A percentile compares a stretch with the other conserved stretches of the same genome.
Evolutionary conservation across 2,888 invertebrate species (phyloP).

Genomic region (Tryphoninae sp.): DNA sequence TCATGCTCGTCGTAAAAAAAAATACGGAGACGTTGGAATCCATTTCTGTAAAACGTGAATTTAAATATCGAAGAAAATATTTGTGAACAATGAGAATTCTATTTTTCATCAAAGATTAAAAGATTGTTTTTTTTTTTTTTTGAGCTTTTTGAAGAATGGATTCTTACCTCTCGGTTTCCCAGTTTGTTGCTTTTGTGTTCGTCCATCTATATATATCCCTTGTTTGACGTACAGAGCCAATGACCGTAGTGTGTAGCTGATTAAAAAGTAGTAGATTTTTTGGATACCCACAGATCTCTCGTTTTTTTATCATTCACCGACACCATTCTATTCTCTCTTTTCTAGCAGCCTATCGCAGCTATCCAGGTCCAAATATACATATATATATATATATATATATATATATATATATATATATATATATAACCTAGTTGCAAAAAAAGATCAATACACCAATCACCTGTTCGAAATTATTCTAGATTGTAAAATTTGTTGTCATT

Average conservation of each 20-base stretch:
- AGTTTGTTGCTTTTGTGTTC: slow-evolving; percentile 81
- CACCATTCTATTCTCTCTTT: slow-evolving; percentile 81
- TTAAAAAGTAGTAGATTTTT: slow-evolving; percentile 75
- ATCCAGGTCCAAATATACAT: slow-evolving; percentile 80
- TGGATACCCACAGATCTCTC: slow-evolving; percentile 74
- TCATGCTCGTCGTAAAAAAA: slow-evolving; percentile 69
- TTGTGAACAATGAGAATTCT: background rate
- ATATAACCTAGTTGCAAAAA: slow-evolving; percentile 72
- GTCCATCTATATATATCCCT: slow-evolving; percentile 73
- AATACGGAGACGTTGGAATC: slow-evolving; percentile 61
- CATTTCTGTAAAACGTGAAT: background rate
- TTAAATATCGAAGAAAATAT: background rate
- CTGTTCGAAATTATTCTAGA: slow-evolving; percentile 74
- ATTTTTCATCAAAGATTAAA: background rate
- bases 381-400: slow-evolving; percentile 66
- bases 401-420: slow-evolving; percentile 65
- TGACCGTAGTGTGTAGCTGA: slow-evolving; percentile 79
- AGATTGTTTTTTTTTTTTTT: background rate
- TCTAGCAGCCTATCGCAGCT: slow-evolving; percentile 82
- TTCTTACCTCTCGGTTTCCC: slow-evolving; percentile 65
- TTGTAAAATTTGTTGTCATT: slow-evolving; percentile 67
- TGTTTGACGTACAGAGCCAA: slow-evolving; percentile 76
- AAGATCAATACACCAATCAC: slow-evolving; percentile 77
- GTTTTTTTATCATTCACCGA: slow-evolving; percentile 78
- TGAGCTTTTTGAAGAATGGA: background rate